Evolutionary conservation across 35 echinoderm and acorn worm species (phyloP).

Genomic region (Strongylocentrotus purpuratus): DNA sequence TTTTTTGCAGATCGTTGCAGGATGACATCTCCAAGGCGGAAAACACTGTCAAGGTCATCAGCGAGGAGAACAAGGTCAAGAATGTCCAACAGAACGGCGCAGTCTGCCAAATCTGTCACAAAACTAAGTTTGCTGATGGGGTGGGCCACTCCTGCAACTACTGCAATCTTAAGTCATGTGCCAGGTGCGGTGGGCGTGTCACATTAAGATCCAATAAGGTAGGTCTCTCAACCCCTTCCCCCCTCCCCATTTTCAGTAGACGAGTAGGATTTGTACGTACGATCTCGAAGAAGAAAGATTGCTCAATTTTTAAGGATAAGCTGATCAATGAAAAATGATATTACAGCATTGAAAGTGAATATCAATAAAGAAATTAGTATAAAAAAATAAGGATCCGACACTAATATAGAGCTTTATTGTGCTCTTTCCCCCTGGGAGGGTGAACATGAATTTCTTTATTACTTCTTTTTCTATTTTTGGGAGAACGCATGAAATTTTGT

Average conservation of each 20-base stretch:
- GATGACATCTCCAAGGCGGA: slow-evolving; percentile 77
- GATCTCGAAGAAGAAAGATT: too few species aligned
- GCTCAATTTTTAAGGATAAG: too few species aligned
- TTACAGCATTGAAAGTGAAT: too few species aligned
- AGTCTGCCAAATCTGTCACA: slow-evolving; percentile 98
- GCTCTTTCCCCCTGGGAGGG: too few species aligned
- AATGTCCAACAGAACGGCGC: slow-evolving; percentile 76
- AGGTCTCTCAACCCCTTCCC: background rate
- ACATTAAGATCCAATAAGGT: slow-evolving; percentile 99
- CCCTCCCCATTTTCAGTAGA: background rate
- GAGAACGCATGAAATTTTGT: background rate
- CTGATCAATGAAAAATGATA: too few species aligned
- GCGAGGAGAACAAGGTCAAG: slow-evolving; percentile 59
- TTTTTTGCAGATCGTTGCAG: slow-evolving; percentile 73
- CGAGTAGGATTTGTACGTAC: background rate
- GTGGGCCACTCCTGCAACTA: slow-evolving; percentile 99
- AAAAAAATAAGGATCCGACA: background rate
- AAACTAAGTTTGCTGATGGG: slow-evolving; percentile 98
- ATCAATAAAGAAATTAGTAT: too few species aligned
- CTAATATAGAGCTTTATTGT: too few species aligned
- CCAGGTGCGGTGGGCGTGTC: slow-evolving; percentile 93
- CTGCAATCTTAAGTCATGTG: slow-evolving; percentile 95
- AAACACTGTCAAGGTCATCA: slow-evolving; percentile 72
- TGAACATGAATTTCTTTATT: too few species aligned
- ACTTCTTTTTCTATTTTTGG: too few species aligned